Conservation (phyloP, 2,888 invertebrate species). For the Dichetophora obliterata region DNA sequence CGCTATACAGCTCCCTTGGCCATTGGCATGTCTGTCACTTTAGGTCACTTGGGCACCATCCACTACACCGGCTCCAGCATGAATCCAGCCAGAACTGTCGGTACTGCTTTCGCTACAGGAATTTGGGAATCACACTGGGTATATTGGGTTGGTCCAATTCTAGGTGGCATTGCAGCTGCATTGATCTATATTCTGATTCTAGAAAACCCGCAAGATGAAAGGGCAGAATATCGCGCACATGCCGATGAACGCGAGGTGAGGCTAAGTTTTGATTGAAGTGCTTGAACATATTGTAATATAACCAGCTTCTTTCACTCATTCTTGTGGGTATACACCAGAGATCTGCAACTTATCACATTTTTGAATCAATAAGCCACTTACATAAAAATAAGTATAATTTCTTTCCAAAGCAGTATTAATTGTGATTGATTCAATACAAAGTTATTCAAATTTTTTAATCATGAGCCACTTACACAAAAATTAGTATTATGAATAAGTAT, state of each 20-base stretch:
- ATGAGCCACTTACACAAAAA: too few species aligned
- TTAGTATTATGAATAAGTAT: too few species aligned
- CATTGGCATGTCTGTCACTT: slow-evolving; percentile 87
- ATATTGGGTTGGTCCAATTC: slow-evolving; percentile 90
- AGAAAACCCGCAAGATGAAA: slow-evolving; percentile 57
- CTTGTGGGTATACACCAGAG: slow-evolving; percentile 6
- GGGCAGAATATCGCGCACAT: slow-evolving; percentile 67
- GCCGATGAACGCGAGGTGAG: slow-evolving; percentile 79
- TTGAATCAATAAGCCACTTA: too few species aligned
- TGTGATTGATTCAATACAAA: too few species aligned
- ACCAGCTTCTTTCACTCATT: slow-evolving; percentile 7
- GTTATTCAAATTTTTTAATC: too few species aligned
- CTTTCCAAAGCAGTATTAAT: too few species aligned
- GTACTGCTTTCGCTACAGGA: slow-evolving; percentile 84
- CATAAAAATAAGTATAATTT: too few species aligned
- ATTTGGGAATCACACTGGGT: slow-evolving; percentile 88
- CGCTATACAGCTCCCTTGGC: slow-evolving; percentile 87
- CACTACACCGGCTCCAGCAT: slow-evolving; percentile 90
- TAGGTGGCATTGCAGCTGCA: slow-evolving; percentile 84
- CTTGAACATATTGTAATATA: slow-evolving; percentile 30
- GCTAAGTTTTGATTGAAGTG: slow-evolving; percentile 54
- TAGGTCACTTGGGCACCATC: slow-evolving; percentile 88
- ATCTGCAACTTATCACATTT: too few species aligned
- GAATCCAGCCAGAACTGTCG: slow-evolving; percentile 93
- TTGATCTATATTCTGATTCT: slow-evolving; percentile 76